phyloP scores from a whole-genome alignment of 2,797 vertebrate species.

The Tragopan temminckii region DNA sequence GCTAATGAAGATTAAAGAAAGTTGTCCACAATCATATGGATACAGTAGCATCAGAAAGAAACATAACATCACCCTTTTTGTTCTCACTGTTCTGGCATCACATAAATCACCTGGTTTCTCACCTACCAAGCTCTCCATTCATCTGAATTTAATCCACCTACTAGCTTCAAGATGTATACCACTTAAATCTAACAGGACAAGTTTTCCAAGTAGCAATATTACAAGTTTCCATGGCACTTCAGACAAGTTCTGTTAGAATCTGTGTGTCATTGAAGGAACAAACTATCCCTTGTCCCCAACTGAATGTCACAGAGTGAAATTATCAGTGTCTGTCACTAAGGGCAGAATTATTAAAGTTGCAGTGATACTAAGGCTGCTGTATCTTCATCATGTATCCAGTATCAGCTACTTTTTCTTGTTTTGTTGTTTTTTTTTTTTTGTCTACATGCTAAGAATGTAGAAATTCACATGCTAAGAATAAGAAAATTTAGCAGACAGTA shows the following conservation, averaged over 20 bases:
- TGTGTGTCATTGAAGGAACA: background rate
- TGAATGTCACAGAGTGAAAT: background rate
- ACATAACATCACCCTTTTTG: background rate
- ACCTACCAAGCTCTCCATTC: background rate
- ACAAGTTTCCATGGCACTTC: background rate
- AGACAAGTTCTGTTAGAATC: background rate
- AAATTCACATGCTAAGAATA: background rate
- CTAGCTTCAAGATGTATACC: background rate
- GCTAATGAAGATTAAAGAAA: background rate
- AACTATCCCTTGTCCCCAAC: fast-evolving
- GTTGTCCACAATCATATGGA: background rate
- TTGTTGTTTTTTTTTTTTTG: background rate
- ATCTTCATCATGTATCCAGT: background rate
- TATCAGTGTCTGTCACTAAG: background rate
- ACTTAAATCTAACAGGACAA: background rate
- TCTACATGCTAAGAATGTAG: background rate
- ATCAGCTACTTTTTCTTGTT: background rate
- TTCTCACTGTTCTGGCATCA: background rate
- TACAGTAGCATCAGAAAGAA: background rate
- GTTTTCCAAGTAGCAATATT: background rate
- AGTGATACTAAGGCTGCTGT: background rate
- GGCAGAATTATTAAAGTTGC: background rate
- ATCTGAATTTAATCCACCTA: background rate
- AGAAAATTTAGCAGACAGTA: background rate
- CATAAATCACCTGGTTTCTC: background rate